Percentiles rank a stretch among this genome's conserved stretches.
phyloP scores from a whole-genome alignment of 1,140 invertebrate species.

The Pachypsylla venusta region DNA sequence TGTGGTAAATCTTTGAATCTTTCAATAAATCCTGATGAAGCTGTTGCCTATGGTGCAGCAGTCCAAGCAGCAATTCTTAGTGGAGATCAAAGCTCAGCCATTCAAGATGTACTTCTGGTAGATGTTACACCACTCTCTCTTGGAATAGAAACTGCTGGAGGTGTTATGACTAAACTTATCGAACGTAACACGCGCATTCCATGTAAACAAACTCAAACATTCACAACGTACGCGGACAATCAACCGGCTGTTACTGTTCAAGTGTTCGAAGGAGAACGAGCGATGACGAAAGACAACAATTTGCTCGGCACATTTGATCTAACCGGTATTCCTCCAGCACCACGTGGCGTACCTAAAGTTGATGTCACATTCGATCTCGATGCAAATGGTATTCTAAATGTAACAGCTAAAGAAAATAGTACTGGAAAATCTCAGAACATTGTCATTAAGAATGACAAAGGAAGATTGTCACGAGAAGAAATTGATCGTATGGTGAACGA shows the following conservation, averaged over 20 bases:
- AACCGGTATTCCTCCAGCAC: constrained; percentile 65
- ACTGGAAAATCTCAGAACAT: constrained; percentile 61
- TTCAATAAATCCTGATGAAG: constrained; percentile 67
- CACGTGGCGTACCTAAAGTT: constrained; percentile 62
- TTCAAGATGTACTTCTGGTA: constrained; percentile 38
- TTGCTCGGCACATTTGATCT: constrained; percentile 56
- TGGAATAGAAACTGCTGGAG: constrained; percentile 30
- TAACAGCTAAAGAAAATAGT: constrained; percentile 59
- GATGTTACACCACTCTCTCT: constrained; percentile 37
- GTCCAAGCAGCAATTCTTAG: constrained; percentile 61
- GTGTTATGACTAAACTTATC: constrained; percentile 44
- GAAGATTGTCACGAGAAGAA: constrained; percentile 73
- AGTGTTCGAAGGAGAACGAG: constrained; percentile 52
- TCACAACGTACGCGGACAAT: constrained; percentile 50
- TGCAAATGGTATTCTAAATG: constrained; percentile 64
- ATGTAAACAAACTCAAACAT: constrained; percentile 44
- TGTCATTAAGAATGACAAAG: constrained; percentile 86
- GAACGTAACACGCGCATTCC: constrained; percentile 45
- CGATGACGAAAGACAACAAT: constrained; percentile 65
- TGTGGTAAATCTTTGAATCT: constrained; percentile 47
- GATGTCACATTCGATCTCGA: constrained; percentile 62
- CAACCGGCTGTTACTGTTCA: constrained; percentile 50
- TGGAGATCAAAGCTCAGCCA: constrained; percentile 36
- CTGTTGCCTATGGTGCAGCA: constrained; percentile 52
- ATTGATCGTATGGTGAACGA: constrained; percentile 84